Evolutionary conservation across 2,888 invertebrate species (phyloP).

Genomic region (Pristionchus exspectatus): DNA sequence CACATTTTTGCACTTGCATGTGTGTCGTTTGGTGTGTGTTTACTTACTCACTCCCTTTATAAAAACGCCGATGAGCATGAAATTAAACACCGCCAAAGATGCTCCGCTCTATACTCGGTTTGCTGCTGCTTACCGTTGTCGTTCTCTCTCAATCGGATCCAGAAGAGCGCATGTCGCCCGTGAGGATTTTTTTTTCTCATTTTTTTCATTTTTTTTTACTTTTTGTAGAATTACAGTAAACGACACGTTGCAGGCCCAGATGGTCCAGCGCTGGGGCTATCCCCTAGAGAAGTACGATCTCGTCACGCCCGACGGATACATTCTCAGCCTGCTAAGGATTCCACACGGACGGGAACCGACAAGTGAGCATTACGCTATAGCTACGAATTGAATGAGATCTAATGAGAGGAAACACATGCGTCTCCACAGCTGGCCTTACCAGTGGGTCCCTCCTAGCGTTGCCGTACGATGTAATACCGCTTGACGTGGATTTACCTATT

Average conservation of each 20-base stretch:
- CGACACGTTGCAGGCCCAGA: neutral
- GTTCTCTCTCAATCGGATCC: neutral
- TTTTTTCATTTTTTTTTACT: neutral
- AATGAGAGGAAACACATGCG: too few relatives aligned
- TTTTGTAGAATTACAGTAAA: too few relatives aligned
- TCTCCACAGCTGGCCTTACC: too few relatives aligned
- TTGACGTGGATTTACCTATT: too few relatives aligned
- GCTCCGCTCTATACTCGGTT: neutral
- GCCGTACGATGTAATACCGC: too few relatives aligned
- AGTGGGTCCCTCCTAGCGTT: too few relatives aligned
- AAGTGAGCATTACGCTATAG: neutral
- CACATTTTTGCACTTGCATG: neutral
- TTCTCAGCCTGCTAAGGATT: neutral
- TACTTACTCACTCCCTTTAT: neutral
- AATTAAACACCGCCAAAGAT: neutral
- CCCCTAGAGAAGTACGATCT: neutral
- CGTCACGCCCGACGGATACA: neutral
- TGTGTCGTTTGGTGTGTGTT: neutral
- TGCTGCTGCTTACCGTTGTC: neutral
- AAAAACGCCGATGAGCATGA: neutral
- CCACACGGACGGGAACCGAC: neutral
- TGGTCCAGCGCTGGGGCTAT: neutral
- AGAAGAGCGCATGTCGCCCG: neutral
- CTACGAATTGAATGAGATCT: too few relatives aligned
- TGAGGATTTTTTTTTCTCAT: neutral